A percentile compares a stretch with the other conserved stretches of the same genome.
phyloP scores from a whole-genome alignment of 2,113 vertebrate genomes.

The Paramisgurnus dabryanus region DNA sequence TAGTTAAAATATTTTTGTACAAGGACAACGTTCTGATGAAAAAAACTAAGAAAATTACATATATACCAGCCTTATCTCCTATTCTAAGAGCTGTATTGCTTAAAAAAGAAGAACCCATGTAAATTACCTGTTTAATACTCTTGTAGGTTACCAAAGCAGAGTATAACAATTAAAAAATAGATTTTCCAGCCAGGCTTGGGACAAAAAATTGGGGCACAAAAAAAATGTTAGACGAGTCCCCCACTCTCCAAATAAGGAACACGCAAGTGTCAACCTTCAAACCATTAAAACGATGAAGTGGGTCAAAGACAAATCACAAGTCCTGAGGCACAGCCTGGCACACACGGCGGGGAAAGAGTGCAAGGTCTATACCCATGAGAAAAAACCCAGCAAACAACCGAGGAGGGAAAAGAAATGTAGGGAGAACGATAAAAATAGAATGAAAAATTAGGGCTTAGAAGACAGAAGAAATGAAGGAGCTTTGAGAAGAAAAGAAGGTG shows the following conservation, averaged over 20 bases:
- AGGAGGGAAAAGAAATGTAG: conserved; percentile 21
- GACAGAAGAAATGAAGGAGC: conserved; percentile 33
- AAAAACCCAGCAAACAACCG: conserved; percentile 20
- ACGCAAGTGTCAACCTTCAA: conserved; percentile 6
- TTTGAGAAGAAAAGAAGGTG: conserved; percentile 12
- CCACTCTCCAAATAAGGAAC: background rate
- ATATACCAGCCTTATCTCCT: background rate
- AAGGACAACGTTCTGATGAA: background rate
- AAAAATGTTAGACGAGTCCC: no score
- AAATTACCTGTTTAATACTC: background rate
- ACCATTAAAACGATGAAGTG: conserved; percentile 47
- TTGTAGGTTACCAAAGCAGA: no score
- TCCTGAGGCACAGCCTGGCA: conserved; percentile 14
- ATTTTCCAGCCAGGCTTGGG: background rate
- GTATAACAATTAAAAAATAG: no score
- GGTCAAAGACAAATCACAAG: conserved; percentile 48
- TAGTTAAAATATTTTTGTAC: background rate
- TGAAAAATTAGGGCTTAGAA: conserved; percentile 22
- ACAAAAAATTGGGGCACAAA: conserved; percentile 21
- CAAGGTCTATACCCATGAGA: conserved; percentile 28
- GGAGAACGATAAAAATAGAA: conserved; percentile 38
- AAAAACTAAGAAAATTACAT: background rate
- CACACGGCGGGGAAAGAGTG: conserved; percentile 3
- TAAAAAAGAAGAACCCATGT: background rate
- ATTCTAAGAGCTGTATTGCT: background rate